Base-by-base conservation (phyloP, 2,113 vertebrate species). In the Apodemus speciosus region DNA sequence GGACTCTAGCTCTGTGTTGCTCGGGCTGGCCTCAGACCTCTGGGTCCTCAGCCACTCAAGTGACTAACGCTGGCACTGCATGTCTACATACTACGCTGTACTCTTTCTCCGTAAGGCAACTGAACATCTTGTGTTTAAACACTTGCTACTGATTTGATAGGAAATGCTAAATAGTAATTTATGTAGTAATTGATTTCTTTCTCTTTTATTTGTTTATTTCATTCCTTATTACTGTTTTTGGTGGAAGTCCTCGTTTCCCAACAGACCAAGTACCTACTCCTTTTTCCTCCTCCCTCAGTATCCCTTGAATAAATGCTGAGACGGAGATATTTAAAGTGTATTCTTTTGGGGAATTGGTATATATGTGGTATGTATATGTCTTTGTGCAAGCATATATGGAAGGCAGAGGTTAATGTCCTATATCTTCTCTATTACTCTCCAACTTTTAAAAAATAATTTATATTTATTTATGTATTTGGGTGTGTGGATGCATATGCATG, bases 111-210 rank as follows among this genome's bases (percentile, higher is more conserved):
- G 88, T 60, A 88, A 35, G 71, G 46, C 56, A 81, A 73, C 66
- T 73, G 0, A 53, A 27, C 1, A 0, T 85, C n/a, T 16, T 83
- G 66, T n/a, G 23, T 94, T 79, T 90, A 92, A 92, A 23, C 4
- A 85, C 43, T 92, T 93, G 53, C 68, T 89, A 62, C 53, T 73
- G 40, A 89, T 90, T 69, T 80, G 14, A 46, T 86, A 66, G 43
- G 53, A 94, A 85, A 89, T 95, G 35, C 35, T 80, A 43, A 60
- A 40, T 1, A 76, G 53, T 60, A 35, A 66, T 91, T 94, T 92
- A n/a, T 80, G 35, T 60, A 6, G 68, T 71, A 7, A n/a, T 69
- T 43, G 35, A 90, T 38, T 62, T n/a, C 2, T 23, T 8, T 30
- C 25, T 49, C 30, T 77, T 40, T 43, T 66, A 13, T 20, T 43